These are phyloP conservation scores for Coreius guichenoti DNA, from an alignment of 2,797 vertebrate species.

Conservation along the genomic window DNA sequence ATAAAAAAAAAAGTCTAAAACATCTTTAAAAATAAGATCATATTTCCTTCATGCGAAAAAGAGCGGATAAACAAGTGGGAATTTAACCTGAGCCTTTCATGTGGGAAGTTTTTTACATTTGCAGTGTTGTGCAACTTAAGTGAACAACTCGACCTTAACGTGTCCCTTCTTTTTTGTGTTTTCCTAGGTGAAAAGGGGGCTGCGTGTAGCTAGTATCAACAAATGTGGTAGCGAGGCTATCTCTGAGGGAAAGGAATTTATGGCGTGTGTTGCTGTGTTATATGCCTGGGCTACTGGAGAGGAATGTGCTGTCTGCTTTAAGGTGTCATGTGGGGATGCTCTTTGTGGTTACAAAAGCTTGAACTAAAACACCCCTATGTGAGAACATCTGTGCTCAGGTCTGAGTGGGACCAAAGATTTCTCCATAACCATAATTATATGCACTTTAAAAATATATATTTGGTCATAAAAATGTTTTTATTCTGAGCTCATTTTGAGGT, in stretches of 20 bases:
- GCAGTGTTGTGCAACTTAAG: conserved; percentile 15
- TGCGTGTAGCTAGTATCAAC: conserved; percentile 54
- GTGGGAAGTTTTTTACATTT: conserved; percentile 27
- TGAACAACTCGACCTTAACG: conserved; percentile 24
- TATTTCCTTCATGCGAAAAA: conserved; percentile 11
- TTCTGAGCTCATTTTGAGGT: not conserved
- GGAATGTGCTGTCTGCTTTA: conserved; percentile 72
- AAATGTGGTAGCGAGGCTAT: conserved; percentile 66
- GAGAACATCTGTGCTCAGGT: conserved; percentile 28
- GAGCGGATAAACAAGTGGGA: conserved; percentile 9
- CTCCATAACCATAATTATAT: not conserved
- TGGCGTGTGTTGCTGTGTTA: conserved; percentile 75
- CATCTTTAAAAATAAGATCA: not conserved
- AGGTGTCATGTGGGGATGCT: conserved; percentile 48
- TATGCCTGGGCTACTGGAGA: conserved; percentile 65
- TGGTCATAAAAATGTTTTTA: not conserved
- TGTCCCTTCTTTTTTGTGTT: conserved; percentile 27
- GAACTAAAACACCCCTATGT: conserved; percentile 41
- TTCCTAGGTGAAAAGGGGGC: conserved; percentile 9
- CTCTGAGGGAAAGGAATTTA: conserved; percentile 73
- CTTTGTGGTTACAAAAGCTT: conserved; percentile 28
- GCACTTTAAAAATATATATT: not conserved
- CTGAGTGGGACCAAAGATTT: not conserved
- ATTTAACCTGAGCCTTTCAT: conserved; percentile 27
- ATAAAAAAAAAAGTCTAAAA: not conserved